Conservation (phyloP, 2,888 invertebrate genomes). For the Nephrocerus scutellatus region DNA sequence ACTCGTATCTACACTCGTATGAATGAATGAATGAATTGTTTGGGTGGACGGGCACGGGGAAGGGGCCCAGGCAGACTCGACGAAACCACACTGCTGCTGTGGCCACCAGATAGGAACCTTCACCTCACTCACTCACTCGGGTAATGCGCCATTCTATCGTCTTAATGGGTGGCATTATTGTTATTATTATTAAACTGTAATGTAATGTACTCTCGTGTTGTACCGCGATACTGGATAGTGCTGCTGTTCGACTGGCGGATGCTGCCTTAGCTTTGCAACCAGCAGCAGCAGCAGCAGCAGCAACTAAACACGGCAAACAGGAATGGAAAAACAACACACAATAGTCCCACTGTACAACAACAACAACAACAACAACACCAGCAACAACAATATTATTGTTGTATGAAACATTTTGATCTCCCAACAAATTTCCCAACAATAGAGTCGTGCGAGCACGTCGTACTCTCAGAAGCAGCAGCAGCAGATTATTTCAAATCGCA, state of each 20-base stretch:
- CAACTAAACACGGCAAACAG: constrained; percentile 15
- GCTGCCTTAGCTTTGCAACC: too few species aligned
- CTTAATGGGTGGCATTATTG: constrained; percentile 24
- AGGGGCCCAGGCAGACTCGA: too few species aligned
- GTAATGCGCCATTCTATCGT: constrained; percentile 24
- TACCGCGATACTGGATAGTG: constrained; percentile 23
- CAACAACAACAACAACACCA: constrained; percentile 19
- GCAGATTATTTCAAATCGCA: constrained; percentile 22
- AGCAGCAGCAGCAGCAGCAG: too few species aligned
- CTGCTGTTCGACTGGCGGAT: too few species aligned
- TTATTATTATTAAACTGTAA: too few species aligned
- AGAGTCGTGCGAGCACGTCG: constrained; percentile 24
- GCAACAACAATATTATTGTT: constrained; percentile 19
- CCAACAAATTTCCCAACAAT: constrained; percentile 23
- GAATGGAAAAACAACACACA: constrained; percentile 20
- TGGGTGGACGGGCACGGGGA: constrained; percentile 16
- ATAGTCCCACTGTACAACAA: constrained; percentile 17
- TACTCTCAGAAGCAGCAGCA: too few species aligned
- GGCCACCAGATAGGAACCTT: too few species aligned
- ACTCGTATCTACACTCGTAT: too few species aligned
- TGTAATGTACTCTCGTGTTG: constrained; percentile 24
- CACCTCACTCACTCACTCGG: too few species aligned
- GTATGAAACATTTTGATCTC: too few species aligned
- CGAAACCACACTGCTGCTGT: too few species aligned
- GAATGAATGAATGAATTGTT: too few species aligned